Percentiles rank a stretch among this genome's conserved stretches.
These are phyloP conservation scores for Lacanobia oleracea DNA, from an alignment of 2,888 invertebrate genomes.

Conservation along the genomic window DNA sequence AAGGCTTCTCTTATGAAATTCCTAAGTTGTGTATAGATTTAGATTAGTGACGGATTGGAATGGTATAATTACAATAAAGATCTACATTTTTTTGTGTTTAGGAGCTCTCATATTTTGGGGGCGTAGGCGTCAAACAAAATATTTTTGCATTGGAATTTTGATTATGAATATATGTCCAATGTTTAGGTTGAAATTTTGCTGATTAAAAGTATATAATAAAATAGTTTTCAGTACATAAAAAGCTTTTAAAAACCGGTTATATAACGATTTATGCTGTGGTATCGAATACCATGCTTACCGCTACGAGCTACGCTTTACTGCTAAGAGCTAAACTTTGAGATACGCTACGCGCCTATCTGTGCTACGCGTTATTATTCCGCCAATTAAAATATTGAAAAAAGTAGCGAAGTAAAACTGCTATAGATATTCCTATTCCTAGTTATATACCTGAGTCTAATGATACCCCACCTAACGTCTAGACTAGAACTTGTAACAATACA, in stretches of 20 bases:
- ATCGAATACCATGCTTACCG: background rate
- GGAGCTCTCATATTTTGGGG: background rate
- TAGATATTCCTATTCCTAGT: background rate
- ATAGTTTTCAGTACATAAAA: background rate
- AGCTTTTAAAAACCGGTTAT: background rate
- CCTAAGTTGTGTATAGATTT: slow-evolving; percentile 47
- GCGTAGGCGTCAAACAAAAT: background rate
- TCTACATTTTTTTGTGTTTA: slow-evolving; percentile 23
- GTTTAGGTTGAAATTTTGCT: background rate
- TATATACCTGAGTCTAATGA: slow-evolving; percentile 16
- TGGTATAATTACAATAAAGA: slow-evolving; percentile 40
- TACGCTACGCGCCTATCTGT: background rate
- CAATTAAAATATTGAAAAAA: background rate
- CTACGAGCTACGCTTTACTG: background rate
- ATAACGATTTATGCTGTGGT: background rate
- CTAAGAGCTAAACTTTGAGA: background rate
- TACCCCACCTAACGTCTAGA: slow-evolving; percentile 44
- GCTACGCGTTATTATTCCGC: slow-evolving; percentile 2
- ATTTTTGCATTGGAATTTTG: slow-evolving; percentile 7
- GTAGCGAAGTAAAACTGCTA: background rate
- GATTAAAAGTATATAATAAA: background rate
- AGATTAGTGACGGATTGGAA: slow-evolving; percentile 40
- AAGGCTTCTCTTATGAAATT: slow-evolving; percentile 53
- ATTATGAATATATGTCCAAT: background rate
- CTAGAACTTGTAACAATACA: slow-evolving; percentile 42